Conservation (phyloP, 1,140 invertebrate species). For the Nymphalis io region DNA sequence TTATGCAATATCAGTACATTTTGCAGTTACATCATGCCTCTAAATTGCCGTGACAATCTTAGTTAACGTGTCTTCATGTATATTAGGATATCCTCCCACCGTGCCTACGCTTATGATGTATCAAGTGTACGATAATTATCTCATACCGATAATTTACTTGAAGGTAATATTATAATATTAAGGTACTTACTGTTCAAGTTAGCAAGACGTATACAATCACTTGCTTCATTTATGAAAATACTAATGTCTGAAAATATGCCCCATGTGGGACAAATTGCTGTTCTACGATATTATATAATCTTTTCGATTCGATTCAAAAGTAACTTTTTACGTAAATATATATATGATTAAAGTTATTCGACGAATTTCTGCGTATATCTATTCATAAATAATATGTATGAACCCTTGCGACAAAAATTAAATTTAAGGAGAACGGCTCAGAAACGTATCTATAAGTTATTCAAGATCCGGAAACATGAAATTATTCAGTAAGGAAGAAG, state of each 20-base stretch:
- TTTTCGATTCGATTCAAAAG: no score
- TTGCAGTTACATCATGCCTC: slow-evolving; percentile 53
- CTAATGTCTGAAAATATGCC: no score
- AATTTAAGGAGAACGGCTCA: slow-evolving; percentile 55
- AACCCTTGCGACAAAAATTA: slow-evolving; percentile 48
- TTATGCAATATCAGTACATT: slow-evolving; percentile 3
- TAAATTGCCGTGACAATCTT: slow-evolving; percentile 66
- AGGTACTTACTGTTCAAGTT: neutral
- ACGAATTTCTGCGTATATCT: neutral
- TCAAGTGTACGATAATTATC: slow-evolving; percentile 13
- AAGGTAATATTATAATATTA: neutral
- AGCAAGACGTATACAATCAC: neutral
- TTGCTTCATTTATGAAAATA: neutral
- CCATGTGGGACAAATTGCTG: no score
- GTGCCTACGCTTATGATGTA: slow-evolving; percentile 50
- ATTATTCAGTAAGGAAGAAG: slow-evolving; percentile 71
- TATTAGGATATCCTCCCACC: slow-evolving; percentile 74
- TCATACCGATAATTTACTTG: neutral
- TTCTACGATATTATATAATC: no score
- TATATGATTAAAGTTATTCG: no score
- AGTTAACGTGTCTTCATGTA: slow-evolving; percentile 65
- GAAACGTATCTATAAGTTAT: slow-evolving; percentile 64
- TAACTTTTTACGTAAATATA: no score
- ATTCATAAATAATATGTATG: slow-evolving; percentile 17
- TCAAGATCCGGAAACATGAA: slow-evolving; percentile 65